Percentiles rank a stretch among this genome's conserved stretches.
Conservation (phyloP, 2,797 vertebrate species). For the Myotis daubentonii region DNA sequence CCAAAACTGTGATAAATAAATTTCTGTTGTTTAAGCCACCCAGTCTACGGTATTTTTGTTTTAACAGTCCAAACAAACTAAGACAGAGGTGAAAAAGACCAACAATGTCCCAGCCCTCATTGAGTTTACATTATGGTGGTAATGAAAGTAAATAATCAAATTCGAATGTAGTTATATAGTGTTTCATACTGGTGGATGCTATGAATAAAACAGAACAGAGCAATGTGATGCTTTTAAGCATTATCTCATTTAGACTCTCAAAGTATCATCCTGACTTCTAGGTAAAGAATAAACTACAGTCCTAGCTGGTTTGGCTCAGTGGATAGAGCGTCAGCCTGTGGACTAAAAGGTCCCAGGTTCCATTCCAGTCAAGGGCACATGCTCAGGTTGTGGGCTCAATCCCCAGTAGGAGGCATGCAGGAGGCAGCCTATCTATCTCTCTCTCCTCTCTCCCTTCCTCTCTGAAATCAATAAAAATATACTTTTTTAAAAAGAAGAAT, state of each 20-base stretch:
- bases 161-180: background rate
- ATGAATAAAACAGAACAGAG: background rate
- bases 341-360: too few species aligned
- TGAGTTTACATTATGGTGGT: background rate
- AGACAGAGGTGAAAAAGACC: background rate
- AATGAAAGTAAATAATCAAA: background rate
- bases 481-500: too few species aligned
- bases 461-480: too few species aligned
- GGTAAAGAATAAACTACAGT: background rate
- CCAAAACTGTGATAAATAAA: background rate
- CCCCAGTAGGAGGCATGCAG: too few species aligned
- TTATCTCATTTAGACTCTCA: background rate
- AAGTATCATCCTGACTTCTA: background rate
- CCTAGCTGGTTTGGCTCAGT: too few species aligned
- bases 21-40: background rate
- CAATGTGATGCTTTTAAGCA: background rate
- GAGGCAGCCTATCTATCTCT: too few species aligned
- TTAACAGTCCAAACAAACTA: background rate
- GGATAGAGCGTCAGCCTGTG: too few species aligned
- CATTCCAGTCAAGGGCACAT: too few species aligned
- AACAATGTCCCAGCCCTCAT: background rate
- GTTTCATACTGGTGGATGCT: background rate
- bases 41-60: background rate
- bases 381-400: too few species aligned
- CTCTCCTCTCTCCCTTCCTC: too few species aligned